Conservation (phyloP, 2,888 invertebrate species). For the Marronus borbonicus region DNA sequence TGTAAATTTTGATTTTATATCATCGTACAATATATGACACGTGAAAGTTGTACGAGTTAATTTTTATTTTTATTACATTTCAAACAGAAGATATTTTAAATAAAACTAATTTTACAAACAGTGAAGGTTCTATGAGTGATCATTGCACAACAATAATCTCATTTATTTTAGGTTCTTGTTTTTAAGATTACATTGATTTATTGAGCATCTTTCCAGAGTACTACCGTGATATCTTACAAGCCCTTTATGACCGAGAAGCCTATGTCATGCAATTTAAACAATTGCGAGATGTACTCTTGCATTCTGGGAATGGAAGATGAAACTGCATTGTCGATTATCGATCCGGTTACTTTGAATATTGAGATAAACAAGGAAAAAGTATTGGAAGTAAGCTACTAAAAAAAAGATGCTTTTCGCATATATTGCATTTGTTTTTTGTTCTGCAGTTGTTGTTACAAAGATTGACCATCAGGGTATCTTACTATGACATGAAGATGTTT, state of each 20-base stretch:
- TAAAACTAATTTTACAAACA: too few relatives aligned
- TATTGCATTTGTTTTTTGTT: slow-evolving; percentile 28
- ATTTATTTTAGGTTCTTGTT: too few relatives aligned
- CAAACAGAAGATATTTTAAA: too few relatives aligned
- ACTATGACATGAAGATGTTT: slow-evolving; percentile 95
- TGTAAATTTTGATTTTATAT: too few relatives aligned
- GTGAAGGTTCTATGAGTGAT: too few relatives aligned
- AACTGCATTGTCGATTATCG: slow-evolving; percentile 94
- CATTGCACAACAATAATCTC: neutral
- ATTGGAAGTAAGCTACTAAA: slow-evolving; percentile 67
- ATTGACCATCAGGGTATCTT: slow-evolving; percentile 89
- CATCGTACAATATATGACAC: too few relatives aligned
- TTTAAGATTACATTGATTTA: too few relatives aligned
- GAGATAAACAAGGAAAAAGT: slow-evolving; percentile 74
- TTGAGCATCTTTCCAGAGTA: slow-evolving; percentile 76
- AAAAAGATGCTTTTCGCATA: too few relatives aligned
- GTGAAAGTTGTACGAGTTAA: too few relatives aligned
- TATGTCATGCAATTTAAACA: slow-evolving; percentile 89
- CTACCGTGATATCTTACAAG: slow-evolving; percentile 89
- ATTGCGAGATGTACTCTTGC: slow-evolving; percentile 93
- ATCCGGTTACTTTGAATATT: slow-evolving; percentile 89
- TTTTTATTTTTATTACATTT: too few relatives aligned
- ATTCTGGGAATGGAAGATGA: slow-evolving; percentile 89
- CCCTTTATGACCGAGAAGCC: slow-evolving; percentile 81
- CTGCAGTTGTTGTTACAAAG: slow-evolving; percentile 80